phyloP scores from a whole-genome alignment of 2,797 vertebrate genomes.

The Ceyx erithaca region DNA sequence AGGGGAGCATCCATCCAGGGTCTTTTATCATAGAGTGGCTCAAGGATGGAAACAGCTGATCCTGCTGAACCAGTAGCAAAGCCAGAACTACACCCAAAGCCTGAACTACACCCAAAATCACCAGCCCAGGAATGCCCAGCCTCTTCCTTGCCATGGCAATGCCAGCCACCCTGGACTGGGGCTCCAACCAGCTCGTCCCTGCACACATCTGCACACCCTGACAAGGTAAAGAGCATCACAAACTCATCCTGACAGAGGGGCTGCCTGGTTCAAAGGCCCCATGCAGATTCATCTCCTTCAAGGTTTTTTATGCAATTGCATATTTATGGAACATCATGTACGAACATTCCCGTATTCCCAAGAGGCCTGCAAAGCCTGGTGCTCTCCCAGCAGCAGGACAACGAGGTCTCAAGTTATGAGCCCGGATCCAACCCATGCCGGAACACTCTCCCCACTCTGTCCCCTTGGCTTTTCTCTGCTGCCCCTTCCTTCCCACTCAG shows the following conservation, averaged over 20 bases:
- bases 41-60: background rate
- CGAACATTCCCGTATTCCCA: background rate
- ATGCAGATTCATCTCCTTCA: background rate
- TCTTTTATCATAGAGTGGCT: accelerated
- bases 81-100: background rate
- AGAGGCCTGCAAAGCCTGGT: background rate
- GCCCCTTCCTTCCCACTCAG: background rate
- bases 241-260: background rate
- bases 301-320: background rate
- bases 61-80: background rate
- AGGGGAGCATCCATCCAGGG: background rate
- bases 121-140: background rate
- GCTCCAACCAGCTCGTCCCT: accelerated
- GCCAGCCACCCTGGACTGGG: accelerated
- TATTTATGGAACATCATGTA: background rate
- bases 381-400: background rate
- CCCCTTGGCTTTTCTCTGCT: background rate
- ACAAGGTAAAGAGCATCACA: background rate
- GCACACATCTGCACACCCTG: accelerated
- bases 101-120: background rate
- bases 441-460: background rate
- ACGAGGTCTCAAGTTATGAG: background rate
- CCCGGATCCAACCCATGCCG: accelerated
- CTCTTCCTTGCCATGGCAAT: background rate
- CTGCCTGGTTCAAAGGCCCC: too few species aligned